phyloP scores from a whole-genome alignment of 2,888 invertebrate species.

The Phorcus lineatus region DNA sequence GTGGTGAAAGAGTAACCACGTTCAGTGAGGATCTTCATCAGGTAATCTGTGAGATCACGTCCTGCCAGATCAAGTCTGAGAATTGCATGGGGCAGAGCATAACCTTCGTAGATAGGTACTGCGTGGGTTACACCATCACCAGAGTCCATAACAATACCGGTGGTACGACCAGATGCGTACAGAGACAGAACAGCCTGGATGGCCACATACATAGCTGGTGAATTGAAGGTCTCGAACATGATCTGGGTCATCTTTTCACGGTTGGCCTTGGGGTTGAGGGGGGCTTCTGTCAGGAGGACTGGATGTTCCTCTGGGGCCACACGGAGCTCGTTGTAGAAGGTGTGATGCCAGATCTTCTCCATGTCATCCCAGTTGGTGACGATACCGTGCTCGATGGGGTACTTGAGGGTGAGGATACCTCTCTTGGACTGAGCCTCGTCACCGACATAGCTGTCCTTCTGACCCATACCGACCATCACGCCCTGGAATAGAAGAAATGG shows the following conservation, averaged over 20 bases:
- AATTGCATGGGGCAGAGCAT: too few relatives aligned
- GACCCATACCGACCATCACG: constrained; percentile 96
- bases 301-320: constrained; percentile 97
- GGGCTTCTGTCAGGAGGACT: constrained; percentile 91
- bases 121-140: constrained; percentile 92
- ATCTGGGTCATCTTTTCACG: constrained; percentile 87
- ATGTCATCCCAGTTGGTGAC: constrained; percentile 73
- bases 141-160: constrained; percentile 94
- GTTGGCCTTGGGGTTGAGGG: constrained; percentile 92
- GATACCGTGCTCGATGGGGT: constrained; percentile 71
- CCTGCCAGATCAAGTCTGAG: too few relatives aligned
- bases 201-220: constrained; percentile 94
- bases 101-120: too few relatives aligned
- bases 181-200: constrained; percentile 93
- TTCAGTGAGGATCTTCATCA: too few relatives aligned
- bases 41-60: too few relatives aligned
- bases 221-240: constrained; percentile 85
- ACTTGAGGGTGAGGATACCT: constrained; percentile 70
- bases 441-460: constrained; percentile 76
- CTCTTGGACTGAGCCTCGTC: constrained; percentile 68
- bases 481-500: too few relatives aligned
- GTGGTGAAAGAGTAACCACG: too few relatives aligned
- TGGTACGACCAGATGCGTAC: constrained; percentile 96
- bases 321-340: constrained; percentile 80
- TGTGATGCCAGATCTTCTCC: constrained; percentile 72